These are phyloP conservation scores for Pseudochirops cupreus DNA, from an alignment of 2,797 vertebrate species.

Conservation along the genomic window DNA sequence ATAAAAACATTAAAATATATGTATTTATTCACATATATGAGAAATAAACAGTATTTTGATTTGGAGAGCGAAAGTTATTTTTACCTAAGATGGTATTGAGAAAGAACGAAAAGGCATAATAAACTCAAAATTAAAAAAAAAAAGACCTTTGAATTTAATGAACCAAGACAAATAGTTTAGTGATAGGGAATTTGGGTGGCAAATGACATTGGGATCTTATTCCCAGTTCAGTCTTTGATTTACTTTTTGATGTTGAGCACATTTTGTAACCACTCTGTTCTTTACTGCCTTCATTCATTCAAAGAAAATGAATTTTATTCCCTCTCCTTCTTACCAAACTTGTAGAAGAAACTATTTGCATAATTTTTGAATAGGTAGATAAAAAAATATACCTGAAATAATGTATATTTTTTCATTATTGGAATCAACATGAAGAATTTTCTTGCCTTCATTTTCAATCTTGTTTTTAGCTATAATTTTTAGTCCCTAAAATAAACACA, in stretches of 20 bases:
- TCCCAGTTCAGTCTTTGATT: conserved; percentile 33
- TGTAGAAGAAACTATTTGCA: neutral
- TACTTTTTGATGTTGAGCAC: conserved; percentile 8
- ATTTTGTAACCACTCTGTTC: conserved; percentile 52
- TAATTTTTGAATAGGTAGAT: neutral
- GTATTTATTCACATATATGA: conserved; percentile 23
- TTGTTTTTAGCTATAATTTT: conserved; percentile 16
- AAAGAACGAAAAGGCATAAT: neutral
- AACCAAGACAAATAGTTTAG: neutral
- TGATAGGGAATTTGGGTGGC: conserved; percentile 10
- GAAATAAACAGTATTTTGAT: conserved; percentile 48
- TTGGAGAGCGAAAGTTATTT: conserved; percentile 36
- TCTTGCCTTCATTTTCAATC: conserved; percentile 31
- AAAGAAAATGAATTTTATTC: conserved; percentile 27
- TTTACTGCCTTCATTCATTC: conserved; percentile 38
- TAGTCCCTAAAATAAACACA: conserved; percentile 15
- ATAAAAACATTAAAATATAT: conserved; percentile 28
- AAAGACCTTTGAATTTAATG: neutral
- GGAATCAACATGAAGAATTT: conserved; percentile 28
- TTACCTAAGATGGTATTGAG: conserved; percentile 22
- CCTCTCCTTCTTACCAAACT: conserved; percentile 30
- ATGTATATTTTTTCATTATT: conserved; percentile 20
- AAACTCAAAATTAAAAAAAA: neutral
- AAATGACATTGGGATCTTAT: conserved; percentile 33
- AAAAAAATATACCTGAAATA: conserved; percentile 41